Evolutionary conservation across 2,888 invertebrate species (phyloP).

Genomic region (Polymixis lichenea): DNA sequence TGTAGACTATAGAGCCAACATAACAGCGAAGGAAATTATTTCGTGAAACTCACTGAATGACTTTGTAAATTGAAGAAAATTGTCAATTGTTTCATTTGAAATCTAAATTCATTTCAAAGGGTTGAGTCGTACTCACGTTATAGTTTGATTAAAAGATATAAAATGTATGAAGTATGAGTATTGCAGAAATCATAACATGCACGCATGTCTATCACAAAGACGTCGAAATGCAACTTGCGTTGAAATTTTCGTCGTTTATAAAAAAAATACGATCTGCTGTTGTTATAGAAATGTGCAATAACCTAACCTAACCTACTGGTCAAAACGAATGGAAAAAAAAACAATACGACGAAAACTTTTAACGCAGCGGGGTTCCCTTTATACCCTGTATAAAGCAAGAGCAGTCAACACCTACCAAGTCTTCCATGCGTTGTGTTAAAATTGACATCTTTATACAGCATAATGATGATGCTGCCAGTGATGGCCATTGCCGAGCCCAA

Average conservation of each 20-base stretch:
- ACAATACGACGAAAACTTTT: too few relatives aligned
- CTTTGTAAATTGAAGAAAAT: background rate
- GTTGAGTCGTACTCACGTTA: background rate
- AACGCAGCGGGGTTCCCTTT: too few relatives aligned
- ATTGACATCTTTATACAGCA: slow-evolving; percentile 69
- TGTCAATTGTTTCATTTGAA: background rate
- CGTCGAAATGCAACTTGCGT: too few relatives aligned
- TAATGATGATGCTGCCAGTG: slow-evolving; percentile 72
- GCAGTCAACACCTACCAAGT: slow-evolving; percentile 65
- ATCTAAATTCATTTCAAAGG: background rate
- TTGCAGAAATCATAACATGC: background rate
- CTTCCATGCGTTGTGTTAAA: slow-evolving; percentile 76
- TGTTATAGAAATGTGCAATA: too few relatives aligned
- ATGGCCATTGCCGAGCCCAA: slow-evolving; percentile 74
- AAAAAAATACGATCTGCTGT: too few relatives aligned
- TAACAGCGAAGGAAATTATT: too few relatives aligned
- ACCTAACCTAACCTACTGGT: too few relatives aligned
- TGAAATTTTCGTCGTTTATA: too few relatives aligned
- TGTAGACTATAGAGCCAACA: too few relatives aligned
- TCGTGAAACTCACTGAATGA: background rate
- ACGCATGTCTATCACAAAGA: background rate
- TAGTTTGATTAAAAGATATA: background rate
- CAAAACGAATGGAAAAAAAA: too few relatives aligned
- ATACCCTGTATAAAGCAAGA: background rate
- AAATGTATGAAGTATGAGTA: background rate